A percentile compares a stretch with the other conserved stretches of the same genome.
phyloP scores from a whole-genome alignment of 35 echinoderm and acorn worm genomes.

The Acanthaster planci region DNA sequence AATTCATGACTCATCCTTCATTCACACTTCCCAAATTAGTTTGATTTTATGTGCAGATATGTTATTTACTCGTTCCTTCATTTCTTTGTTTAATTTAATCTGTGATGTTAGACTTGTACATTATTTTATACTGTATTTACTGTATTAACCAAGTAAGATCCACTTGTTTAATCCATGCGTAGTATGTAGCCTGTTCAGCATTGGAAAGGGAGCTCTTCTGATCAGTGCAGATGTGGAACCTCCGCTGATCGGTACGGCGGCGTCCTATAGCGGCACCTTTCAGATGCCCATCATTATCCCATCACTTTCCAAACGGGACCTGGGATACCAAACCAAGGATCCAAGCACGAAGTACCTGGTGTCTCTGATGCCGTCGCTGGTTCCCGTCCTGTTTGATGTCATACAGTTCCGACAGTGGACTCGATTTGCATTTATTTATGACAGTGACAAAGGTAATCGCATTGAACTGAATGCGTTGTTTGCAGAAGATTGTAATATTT shows the following conservation, averaged over 20 bases:
- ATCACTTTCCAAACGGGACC: conserved; percentile 46
- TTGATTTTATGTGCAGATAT: no score
- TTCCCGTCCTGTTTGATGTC: conserved; percentile 49
- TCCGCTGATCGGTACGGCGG: conserved; percentile 15
- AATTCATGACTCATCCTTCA: no score
- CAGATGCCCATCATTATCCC: conserved; percentile 51
- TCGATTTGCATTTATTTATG: conserved; percentile 80
- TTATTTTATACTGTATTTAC: no score
- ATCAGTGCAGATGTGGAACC: conserved; percentile 16
- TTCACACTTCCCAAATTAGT: no score
- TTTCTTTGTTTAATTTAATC: no score
- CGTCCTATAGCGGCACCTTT: conserved; percentile 47
- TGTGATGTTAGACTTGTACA: no score
- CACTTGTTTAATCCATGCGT: background rate
- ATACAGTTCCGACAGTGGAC: conserved; percentile 68
- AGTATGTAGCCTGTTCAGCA: conserved; percentile 40
- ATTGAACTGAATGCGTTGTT: background rate
- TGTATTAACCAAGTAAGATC: no score
- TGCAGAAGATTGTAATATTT: background rate
- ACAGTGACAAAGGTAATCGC: conserved; percentile 59
- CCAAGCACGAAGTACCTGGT: conserved; percentile 54
- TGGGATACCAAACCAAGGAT: conserved; percentile 1
- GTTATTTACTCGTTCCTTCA: no score
- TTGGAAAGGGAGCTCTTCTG: background rate
- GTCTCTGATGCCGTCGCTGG: conserved; percentile 74